These are phyloP conservation scores for Podarcis raffonei DNA, from an alignment of 2,113 vertebrate species.

Conservation along the genomic window DNA sequence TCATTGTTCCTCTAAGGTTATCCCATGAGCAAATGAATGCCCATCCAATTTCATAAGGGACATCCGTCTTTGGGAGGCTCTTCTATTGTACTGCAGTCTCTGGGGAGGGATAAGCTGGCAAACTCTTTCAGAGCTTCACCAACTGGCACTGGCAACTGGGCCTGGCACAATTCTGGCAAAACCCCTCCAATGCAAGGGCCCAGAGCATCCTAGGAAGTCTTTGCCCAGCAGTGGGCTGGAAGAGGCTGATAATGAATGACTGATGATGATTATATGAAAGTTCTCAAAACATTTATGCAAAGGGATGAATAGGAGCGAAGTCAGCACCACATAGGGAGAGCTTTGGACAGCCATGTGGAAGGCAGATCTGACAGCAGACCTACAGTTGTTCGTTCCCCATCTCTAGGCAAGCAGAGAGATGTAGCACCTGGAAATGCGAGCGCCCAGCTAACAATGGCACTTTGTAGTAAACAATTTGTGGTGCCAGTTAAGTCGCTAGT, in stretches of 20 bases:
- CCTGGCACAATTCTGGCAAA: slow-evolving; percentile 56
- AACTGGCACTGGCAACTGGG: slow-evolving; percentile 36
- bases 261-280: slow-evolving; percentile 48
- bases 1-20: slow-evolving; percentile 13
- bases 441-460: background rate
- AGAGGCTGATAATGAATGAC: slow-evolving; percentile 62
- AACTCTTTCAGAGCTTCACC: background rate
- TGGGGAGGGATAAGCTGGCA: background rate
- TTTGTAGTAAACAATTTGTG: background rate
- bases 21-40: background rate
- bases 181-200: slow-evolving; percentile 22
- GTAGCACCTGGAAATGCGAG: background rate
- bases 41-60: slow-evolving; percentile 11
- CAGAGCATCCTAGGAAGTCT: slow-evolving; percentile 38
- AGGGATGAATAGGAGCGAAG: slow-evolving; percentile 42
- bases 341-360: background rate
- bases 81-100: background rate
- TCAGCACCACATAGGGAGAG: background rate
- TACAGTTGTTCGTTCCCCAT: background rate
- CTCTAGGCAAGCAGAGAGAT: fast-evolving
- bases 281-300: slow-evolving; percentile 52
- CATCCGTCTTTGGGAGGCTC: slow-evolving; percentile 20
- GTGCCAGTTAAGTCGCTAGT: fast-evolving
- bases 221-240: slow-evolving; percentile 63
- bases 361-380: background rate